Evolutionary conservation across 1,140 invertebrate genomes (phyloP), one percentile per base, ranked within the genome.

Genomic region (Drosophila asahinai): DNA sequence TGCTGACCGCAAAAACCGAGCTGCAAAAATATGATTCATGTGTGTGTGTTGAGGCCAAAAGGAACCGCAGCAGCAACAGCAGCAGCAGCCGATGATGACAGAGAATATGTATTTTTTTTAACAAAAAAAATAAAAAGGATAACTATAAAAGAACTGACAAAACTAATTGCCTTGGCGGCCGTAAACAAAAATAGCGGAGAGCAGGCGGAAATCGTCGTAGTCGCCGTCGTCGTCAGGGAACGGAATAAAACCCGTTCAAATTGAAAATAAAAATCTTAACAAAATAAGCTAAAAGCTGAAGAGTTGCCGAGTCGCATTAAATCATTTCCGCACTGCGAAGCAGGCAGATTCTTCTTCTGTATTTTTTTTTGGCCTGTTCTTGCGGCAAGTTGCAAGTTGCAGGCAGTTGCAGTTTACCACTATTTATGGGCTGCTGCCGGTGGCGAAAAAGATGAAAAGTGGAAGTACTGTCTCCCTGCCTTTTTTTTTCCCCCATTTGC

Each of bases 261-360:
- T 73, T 72, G 73, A 67, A 79, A 86, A 81, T 65, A 68, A 80
- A 83, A 89, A 75, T 75, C 84, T 89, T 89, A 90, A 89, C 86
- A 89, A 89, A 89, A 89, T 89, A 89, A 89, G 86, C 74, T 55
- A 62, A 77, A 49, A 77, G 74, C 86, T 89, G 77, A 78, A 79
- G 86, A 89, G 81, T 90, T 89, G 79, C 79, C 61, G 83, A 89
- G 86, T 57, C 86, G 79, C 81, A 89, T 89, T 89, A 90, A 89
- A 89, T 90, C 86, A 89, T 89, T 89, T 89, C 86, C 86, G 86
- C 86, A 79, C 86, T 84, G 83, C 77, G 77, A 80, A 90, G 86
- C 86, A 79, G 59, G 71, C 71, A 73, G 71, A 73, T 73, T 71
- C 49, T 40, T 57, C 36, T 40, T 57, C 38, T 27, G 49, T 22